Conservation (phyloP, 2,797 vertebrate species). For the Periparus ater region DNA sequence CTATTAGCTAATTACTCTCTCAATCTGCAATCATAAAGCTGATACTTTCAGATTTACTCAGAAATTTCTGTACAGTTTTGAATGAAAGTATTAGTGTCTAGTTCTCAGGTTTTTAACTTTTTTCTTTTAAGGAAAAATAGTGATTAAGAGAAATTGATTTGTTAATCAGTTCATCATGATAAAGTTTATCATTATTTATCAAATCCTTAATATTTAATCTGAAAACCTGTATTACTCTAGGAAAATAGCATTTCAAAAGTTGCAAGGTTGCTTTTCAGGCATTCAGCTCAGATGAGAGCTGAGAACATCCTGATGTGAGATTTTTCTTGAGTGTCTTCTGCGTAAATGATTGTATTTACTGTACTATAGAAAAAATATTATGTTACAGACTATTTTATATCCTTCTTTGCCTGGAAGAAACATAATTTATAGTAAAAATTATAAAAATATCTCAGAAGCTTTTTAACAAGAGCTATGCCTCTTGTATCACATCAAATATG, state of each 20-base stretch:
- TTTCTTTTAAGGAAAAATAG: neutral
- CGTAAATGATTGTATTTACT: constrained; percentile 11
- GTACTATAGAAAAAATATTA: neutral
- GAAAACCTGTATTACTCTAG: neutral
- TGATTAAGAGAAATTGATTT: neutral
- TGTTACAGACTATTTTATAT: neutral
- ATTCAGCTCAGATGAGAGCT: neutral
- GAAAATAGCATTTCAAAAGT: constrained; percentile 13
- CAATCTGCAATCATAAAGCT: neutral
- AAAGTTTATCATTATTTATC: neutral
- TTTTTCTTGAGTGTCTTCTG: constrained; percentile 20
- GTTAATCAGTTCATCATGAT: neutral
- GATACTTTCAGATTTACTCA: neutral
- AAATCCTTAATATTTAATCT: neutral
- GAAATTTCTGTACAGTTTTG: neutral
- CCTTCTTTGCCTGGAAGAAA: constrained; percentile 8
- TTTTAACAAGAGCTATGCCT: neutral
- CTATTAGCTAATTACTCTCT: neutral
- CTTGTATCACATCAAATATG: neutral
- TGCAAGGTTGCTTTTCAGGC: constrained; percentile 6
- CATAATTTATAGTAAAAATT: constrained; percentile 11
- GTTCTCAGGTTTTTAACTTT: neutral
- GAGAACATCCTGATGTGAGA: neutral
- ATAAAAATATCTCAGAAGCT: neutral
- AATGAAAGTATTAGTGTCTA: neutral